phyloP scores from a whole-genome alignment of 2,797 vertebrate species.

The Microctenopoma stevenorrisi region DNA sequence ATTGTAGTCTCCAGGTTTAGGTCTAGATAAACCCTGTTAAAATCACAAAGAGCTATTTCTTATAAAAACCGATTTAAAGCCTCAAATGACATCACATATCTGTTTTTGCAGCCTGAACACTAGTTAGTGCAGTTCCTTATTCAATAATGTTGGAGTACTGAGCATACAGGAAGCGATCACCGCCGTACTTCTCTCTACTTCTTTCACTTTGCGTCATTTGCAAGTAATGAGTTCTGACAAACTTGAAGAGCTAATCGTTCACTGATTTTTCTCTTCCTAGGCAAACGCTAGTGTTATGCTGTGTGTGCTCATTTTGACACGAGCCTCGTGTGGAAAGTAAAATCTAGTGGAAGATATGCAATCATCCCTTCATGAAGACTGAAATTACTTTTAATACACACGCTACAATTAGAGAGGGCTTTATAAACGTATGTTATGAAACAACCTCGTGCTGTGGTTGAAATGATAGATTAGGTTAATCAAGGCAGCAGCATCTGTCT shows the following conservation, averaged over 20 bases:
- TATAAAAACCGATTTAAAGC: background rate
- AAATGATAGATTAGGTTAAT: conserved; percentile 30
- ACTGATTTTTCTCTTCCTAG: background rate
- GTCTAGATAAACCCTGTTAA: background rate
- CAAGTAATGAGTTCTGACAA: background rate
- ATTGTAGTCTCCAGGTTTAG: background rate
- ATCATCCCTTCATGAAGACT: conserved; percentile 10
- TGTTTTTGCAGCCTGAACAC: background rate
- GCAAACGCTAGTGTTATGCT: background rate
- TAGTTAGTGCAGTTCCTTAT: background rate
- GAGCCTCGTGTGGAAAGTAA: conserved; percentile 3
- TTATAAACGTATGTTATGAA: conserved; percentile 18
- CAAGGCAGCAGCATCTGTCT: conserved; percentile 11
- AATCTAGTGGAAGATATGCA: background rate
- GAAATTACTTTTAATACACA: conserved; percentile 22
- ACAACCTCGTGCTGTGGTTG: background rate
- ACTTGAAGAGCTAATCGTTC: background rate
- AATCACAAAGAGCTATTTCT: background rate
- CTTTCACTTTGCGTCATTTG: background rate
- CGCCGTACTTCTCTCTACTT: too few species aligned
- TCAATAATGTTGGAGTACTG: background rate
- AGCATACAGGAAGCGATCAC: background rate
- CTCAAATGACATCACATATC: background rate
- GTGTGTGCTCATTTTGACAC: background rate
- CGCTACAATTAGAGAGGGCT: background rate